Conservation (phyloP, 2,797 vertebrate genomes). For the Helostoma temminkii region DNA sequence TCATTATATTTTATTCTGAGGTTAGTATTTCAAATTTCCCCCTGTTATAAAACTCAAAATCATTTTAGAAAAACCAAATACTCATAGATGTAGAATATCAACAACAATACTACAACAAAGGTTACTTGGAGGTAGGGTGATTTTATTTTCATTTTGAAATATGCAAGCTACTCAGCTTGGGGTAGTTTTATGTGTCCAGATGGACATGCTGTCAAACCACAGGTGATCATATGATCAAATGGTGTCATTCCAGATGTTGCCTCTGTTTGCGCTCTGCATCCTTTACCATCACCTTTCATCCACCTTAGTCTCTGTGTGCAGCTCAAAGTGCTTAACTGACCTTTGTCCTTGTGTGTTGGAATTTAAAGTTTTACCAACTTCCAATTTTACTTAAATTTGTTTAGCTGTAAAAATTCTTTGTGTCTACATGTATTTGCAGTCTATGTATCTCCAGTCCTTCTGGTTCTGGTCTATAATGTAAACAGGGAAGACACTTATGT, state of each 20-base stretch:
- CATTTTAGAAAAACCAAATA: too few relatives aligned
- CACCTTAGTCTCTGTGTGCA: neutral
- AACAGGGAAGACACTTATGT: neutral
- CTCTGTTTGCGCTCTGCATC: neutral
- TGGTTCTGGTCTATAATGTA: neutral
- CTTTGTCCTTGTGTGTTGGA: neutral
- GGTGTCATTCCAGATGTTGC: slow-evolving; percentile 9
- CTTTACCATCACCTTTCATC: neutral
- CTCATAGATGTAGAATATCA: too few relatives aligned
- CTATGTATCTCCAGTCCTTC: neutral
- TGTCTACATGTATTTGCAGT: neutral
- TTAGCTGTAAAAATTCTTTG: neutral
- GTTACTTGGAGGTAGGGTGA: neutral
- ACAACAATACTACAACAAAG: neutral
- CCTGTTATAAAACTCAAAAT: too few relatives aligned
- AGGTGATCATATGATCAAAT: neutral
- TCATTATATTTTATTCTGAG: too few relatives aligned
- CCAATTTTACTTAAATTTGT: neutral
- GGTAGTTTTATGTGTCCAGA: neutral
- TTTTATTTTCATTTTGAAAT: neutral
- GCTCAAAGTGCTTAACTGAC: neutral
- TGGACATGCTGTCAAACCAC: neutral
- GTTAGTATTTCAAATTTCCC: too few relatives aligned
- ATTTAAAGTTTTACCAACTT: neutral
- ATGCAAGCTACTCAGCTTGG: neutral